Base-by-base conservation (phyloP, 1,140 invertebrate species). In the Formica exsecta region DNA sequence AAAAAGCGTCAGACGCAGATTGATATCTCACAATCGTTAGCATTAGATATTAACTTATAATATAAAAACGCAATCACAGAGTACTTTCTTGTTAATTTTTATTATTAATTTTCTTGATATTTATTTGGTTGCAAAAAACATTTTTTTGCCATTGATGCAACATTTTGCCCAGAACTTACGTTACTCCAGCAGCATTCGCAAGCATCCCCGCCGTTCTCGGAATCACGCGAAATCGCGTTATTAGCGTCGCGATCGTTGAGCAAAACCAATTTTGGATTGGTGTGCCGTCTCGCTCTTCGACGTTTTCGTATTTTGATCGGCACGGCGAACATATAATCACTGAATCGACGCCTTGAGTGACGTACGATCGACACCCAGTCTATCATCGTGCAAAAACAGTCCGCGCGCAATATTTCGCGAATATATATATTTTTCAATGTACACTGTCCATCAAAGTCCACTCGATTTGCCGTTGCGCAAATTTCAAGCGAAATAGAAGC, bases 351-450 rank as follows among this genome's bases (percentile, higher is more conserved):
- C 38, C 96, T 94, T 57, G 97, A 97, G 90, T 97, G 96, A 74
- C 97, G 96, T 44, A 97, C 97, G 81, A 97, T 97, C 84, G 97
- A 97, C 84, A 97, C 97, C 97, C 97, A 97, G 95, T 97, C 97
- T 90, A 97, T 97, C 97, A 97, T 98, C 71, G 83, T 92, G 76
- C 22, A 25, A 66, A 79, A 81, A 71, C 54, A 73, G 25, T 61
- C 7, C 51, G 38, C n/a, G 61, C 57, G 41, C 66, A 41, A 86
- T 77, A 79, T 79, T 80, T 41, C 38, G 38, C 61, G 59, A 62
- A 83, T 83, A 73, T 81, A 48, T 83, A 48, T 83, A 73, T 85
- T 85, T 75, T 85, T 79, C 44, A 51, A 25, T 61, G 19, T 61
- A 41, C 54, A 68, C 38, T 73, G 68, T 83, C 79, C 38, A 41